Evolutionary conservation across 2,888 invertebrate species (phyloP).

Genomic region (Lithophane leautieri): DNA sequence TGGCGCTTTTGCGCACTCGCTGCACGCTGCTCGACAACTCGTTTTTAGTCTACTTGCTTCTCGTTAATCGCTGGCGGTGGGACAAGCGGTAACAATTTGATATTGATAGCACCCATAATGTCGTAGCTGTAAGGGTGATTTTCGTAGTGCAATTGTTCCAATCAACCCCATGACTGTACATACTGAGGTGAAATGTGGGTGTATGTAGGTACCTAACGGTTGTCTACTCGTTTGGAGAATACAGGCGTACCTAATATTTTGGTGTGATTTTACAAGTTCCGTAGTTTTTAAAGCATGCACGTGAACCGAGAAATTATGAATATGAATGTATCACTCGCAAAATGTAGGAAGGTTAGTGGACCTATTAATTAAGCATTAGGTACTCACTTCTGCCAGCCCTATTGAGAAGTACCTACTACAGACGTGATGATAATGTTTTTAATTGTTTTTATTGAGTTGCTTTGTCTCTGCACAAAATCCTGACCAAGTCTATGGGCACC

Average conservation of each 20-base stretch:
- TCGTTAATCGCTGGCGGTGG: too few relatives aligned
- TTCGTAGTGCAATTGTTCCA: not conserved
- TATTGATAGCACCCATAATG: not conserved
- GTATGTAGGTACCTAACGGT: not conserved
- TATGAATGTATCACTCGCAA: not conserved
- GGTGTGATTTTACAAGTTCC: not conserved
- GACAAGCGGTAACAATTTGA: not conserved
- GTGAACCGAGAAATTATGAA: not conserved
- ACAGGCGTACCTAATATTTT: not conserved
- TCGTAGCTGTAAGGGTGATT: not conserved
- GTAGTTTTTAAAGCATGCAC: not conserved
- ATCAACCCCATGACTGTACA: not conserved
- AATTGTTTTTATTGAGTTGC: not conserved
- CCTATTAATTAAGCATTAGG: too few relatives aligned
- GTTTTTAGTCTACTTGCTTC: too few relatives aligned
- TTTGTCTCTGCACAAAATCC: not conserved
- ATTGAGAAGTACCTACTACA: not conserved
- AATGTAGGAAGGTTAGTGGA: not conserved
- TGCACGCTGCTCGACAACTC: too few relatives aligned
- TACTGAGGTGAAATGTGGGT: not conserved
- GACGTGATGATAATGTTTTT: not conserved
- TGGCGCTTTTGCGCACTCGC: too few relatives aligned
- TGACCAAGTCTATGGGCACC: conserved; percentile 7
- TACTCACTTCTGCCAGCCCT: not conserved
- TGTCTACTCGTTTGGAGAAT: not conserved